Percentiles rank a stretch among this genome's conserved stretches.
phyloP scores from a whole-genome alignment of 2,888 invertebrate species.

The Tridacna crocea region DNA sequence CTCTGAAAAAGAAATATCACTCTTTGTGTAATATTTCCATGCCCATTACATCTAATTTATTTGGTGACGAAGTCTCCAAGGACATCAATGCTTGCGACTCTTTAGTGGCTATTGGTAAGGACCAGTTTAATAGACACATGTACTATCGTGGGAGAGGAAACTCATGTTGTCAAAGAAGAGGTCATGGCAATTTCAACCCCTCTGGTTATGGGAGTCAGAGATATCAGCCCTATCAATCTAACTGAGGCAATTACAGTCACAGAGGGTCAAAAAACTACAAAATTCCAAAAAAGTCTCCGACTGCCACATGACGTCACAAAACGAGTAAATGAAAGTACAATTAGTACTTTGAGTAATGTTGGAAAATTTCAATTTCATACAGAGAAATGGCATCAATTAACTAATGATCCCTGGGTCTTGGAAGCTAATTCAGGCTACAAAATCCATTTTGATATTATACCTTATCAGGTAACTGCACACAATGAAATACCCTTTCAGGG shows the following conservation, averaged over 20 bases:
- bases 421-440: slow-evolving; percentile 2
- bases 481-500: too few relatives aligned
- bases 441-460: slow-evolving; percentile 2
- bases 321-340: not conserved
- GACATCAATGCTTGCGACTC: slow-evolving; percentile 4
- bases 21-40: slow-evolving; percentile 3
- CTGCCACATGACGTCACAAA: too few relatives aligned
- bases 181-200: not conserved
- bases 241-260: not conserved
- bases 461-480: not conserved
- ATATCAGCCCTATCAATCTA: slow-evolving; percentile 6
- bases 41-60: not conserved
- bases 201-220: not conserved
- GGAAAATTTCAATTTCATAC: not conserved
- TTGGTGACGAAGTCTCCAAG: not conserved
- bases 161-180: too few relatives aligned
- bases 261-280: too few relatives aligned
- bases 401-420: slow-evolving; percentile 2
- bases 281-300: not conserved
- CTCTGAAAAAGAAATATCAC: slow-evolving; percentile 14
- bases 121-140: not conserved
- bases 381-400: not conserved
- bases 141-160: not conserved
- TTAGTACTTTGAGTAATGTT: too few relatives aligned
- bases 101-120: not conserved